Conservation (phyloP, 2,113 vertebrate genomes). For the Chamaea fasciata region DNA sequence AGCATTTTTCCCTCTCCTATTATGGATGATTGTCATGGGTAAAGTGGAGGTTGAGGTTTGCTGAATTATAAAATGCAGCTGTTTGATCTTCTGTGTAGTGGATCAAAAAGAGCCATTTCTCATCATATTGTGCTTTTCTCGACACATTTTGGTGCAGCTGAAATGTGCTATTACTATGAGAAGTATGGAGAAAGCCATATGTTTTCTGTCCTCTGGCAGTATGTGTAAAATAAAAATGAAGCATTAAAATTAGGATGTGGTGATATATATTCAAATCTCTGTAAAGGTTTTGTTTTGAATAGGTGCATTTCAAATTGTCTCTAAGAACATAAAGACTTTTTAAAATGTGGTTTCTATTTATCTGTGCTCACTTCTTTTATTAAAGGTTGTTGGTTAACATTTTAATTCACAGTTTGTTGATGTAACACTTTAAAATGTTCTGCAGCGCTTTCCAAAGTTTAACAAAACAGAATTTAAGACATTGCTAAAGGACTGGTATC, state of each 20-base stretch:
- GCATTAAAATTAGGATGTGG: neutral
- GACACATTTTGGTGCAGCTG: neutral
- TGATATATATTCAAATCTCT: neutral
- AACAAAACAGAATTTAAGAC: constrained; percentile 21
- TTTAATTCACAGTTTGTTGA: neutral
- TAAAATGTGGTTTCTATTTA: neutral
- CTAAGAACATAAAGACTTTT: neutral
- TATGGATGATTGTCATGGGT: neutral
- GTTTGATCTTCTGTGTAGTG: constrained; percentile 16
- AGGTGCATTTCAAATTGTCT: neutral
- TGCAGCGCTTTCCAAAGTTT: neutral
- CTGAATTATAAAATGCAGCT: constrained; percentile 30
- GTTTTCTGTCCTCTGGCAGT: neutral
- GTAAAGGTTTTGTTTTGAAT: neutral
- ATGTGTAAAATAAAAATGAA: neutral
- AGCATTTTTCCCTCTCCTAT: neutral
- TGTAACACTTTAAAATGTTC: neutral
- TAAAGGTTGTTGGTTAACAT: neutral
- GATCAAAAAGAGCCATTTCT: neutral
- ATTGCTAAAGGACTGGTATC: neutral
- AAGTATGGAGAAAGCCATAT: neutral
- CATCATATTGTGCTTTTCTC: neutral
- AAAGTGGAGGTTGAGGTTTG: constrained; percentile 5
- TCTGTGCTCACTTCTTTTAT: neutral
- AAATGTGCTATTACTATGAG: neutral